Conservation (phyloP, 1,140 invertebrate species). For the Tenebrio molitor region DNA sequence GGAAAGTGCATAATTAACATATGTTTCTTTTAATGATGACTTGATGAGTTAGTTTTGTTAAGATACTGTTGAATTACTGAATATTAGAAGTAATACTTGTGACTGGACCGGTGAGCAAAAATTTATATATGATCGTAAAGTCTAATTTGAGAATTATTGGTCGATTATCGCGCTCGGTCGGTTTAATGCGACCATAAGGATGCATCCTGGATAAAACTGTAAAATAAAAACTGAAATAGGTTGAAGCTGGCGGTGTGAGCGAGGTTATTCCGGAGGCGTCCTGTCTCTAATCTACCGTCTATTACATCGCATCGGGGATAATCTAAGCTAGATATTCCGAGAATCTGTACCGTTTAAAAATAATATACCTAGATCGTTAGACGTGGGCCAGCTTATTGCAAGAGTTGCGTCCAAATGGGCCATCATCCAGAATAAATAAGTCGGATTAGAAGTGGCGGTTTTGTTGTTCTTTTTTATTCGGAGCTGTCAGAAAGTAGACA, state of each 20-base stretch:
- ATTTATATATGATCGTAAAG: too few relatives aligned
- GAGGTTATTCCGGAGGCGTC: constrained; percentile 44
- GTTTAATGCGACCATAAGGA: neutral
- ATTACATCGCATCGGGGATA: constrained; percentile 48
- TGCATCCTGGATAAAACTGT: constrained; percentile 1
- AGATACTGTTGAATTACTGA: too few relatives aligned
- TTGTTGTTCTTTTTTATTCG: constrained; percentile 36
- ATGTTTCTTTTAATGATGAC: too few relatives aligned
- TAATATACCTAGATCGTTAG: too few relatives aligned
- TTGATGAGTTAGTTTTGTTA: too few relatives aligned
- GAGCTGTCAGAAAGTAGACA: constrained; percentile 27
- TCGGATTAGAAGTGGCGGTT: constrained; percentile 15
- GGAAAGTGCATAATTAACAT: too few relatives aligned
- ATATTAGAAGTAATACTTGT: too few relatives aligned
- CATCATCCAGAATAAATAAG: constrained; percentile 20
- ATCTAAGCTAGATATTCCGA: constrained; percentile 41
- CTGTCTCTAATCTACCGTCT: constrained; percentile 44
- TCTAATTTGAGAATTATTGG: constrained; percentile 11
- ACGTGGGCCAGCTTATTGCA: neutral
- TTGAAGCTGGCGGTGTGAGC: constrained; percentile 26
- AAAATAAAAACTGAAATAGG: constrained; percentile 43
- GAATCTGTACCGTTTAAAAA: constrained; percentile 8
- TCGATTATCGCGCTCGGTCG: neutral
- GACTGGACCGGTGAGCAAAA: too few relatives aligned
- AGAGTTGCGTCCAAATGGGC: constrained; percentile 19